Conservation (phyloP, 2,797 vertebrate genomes). For the Tamandua tetradactyla region DNA sequence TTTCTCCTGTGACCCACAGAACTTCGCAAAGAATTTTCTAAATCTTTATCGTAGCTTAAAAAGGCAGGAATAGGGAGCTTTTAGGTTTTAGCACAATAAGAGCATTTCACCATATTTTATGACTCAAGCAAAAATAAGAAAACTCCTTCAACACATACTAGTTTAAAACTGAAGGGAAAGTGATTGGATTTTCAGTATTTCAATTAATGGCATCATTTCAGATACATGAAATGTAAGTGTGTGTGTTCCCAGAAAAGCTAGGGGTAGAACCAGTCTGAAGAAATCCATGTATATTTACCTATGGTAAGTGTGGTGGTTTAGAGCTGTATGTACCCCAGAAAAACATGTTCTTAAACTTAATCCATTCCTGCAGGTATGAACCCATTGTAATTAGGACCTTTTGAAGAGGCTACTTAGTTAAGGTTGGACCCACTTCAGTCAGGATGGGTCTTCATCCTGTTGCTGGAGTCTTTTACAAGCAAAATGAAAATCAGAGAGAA, state of each 20-base stretch:
- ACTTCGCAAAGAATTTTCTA: background rate
- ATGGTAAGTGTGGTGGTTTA: no score
- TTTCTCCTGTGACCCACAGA: background rate
- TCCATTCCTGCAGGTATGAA: no score
- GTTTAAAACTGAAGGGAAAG: background rate
- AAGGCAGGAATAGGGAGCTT: background rate
- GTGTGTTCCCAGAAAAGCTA: background rate
- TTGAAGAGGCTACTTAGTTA: no score
- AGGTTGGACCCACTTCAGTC: no score
- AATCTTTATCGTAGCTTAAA: background rate
- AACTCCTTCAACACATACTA: background rate
- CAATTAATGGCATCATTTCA: background rate
- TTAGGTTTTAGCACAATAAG: background rate
- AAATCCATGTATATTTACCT: background rate
- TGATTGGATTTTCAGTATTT: background rate
- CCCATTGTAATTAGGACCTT: no score
- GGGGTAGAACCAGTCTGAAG: background rate
- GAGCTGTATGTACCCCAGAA: no score
- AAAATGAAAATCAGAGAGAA: no score
- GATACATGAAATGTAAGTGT: background rate
- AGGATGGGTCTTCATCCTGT: no score
- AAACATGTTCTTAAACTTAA: no score
- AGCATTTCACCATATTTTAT: background rate
- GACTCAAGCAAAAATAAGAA: background rate
- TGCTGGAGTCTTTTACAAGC: no score